These are phyloP conservation scores for Spilarctia lutea DNA, from an alignment of 2,888 invertebrate species.

Conservation along the genomic window DNA sequence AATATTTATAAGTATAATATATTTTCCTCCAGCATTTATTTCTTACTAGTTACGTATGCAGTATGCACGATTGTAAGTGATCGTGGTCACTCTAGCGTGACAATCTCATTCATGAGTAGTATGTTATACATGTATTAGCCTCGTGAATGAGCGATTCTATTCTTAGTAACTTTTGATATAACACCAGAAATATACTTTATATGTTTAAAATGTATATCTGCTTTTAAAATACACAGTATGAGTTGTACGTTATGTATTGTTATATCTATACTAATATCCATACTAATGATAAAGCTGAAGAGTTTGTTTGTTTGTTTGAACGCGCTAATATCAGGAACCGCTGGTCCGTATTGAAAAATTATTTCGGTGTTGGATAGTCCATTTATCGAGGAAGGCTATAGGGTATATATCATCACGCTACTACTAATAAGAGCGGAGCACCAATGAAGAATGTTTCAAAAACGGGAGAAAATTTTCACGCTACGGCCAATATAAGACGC, in stretches of 20 bases:
- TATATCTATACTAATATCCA: no score
- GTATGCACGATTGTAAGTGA: conserved; percentile 2
- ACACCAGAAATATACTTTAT: not conserved
- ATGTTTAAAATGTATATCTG: not conserved
- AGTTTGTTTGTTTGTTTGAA: no score
- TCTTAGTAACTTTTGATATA: not conserved
- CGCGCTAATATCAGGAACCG: no score
- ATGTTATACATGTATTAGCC: conserved; percentile 15
- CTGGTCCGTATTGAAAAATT: no score
- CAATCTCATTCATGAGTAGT: conserved; percentile 37
- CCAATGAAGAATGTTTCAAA: no score
- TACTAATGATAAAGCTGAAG: no score
- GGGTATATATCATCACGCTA: no score
- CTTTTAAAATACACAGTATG: not conserved
- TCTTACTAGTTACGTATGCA: not conserved
- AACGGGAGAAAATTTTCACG: no score
- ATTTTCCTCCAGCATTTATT: not conserved
- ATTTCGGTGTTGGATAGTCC: no score
- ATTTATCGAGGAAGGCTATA: no score
- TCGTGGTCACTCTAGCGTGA: conserved; percentile 30
- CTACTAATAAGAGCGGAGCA: no score
- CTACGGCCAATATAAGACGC: no score
- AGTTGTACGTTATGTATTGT: not conserved
- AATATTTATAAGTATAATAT: not conserved
- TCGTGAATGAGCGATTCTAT: conserved; percentile 28